Conservation (phyloP, 2,797 vertebrate species). For the Spatula clypeata region DNA sequence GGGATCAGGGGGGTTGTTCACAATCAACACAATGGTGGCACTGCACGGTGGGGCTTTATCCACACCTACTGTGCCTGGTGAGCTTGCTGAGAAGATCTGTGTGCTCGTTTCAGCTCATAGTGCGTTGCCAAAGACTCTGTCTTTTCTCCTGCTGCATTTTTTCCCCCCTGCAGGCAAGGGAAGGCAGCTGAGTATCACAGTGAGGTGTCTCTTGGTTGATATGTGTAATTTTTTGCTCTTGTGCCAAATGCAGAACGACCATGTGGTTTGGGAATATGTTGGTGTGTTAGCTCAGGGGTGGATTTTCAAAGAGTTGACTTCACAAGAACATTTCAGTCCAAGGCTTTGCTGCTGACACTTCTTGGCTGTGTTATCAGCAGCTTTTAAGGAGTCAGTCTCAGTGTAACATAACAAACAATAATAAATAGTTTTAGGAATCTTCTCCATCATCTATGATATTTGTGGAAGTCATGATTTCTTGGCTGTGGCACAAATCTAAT, state of each 20-base stretch:
- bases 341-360: neutral
- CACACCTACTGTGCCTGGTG: neutral
- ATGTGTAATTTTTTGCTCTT: neutral
- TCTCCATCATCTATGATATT: neutral
- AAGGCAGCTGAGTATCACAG: neutral
- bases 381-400: neutral
- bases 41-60: neutral
- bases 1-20: neutral
- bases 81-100: neutral
- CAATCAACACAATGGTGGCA: neutral
- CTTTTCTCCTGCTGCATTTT: neutral
- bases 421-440: conserved; percentile 12
- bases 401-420: neutral
- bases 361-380: neutral
- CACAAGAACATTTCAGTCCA: neutral
- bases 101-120: neutral
- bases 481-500: neutral
- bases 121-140: neutral
- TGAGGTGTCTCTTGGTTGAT: neutral
- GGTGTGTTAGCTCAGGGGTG: neutral
- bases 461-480: neutral
- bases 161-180: neutral
- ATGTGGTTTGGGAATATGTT: neutral
- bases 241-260: neutral
- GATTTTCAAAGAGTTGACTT: neutral